Base-by-base conservation (phyloP, 1,140 invertebrate species). In the Scylla paramamosain region DNA sequence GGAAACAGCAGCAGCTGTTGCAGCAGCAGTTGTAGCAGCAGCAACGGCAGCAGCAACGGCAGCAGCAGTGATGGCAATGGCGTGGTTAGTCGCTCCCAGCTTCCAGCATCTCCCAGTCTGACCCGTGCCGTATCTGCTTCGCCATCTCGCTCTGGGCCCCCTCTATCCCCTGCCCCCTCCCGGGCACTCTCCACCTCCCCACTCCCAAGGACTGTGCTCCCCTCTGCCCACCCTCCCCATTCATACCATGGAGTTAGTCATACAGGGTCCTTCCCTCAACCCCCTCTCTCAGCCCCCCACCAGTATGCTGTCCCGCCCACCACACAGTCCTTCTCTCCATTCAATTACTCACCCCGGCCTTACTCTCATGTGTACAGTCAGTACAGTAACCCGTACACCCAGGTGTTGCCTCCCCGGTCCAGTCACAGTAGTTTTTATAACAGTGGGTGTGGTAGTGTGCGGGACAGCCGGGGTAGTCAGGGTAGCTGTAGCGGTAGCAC, bases 31-130 rank as follows among this genome's bases (percentile, higher is more conserved):
- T 90, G 94, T 91, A 92, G 90, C 93, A 91, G 87, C 88, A 94
- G 88, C 52, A 94, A 89, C 83, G 87, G 91, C 59, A 91, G 89
- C 20, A 91, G 87, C 91, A 95, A 82, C 94, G 91, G 83, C 94
- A 88, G 84, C 94, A 93, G 94, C 91, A 95, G 88, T 93, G 94
- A 92, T 91, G 93, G 93, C 93, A 94, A 84, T 89, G 93, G 94
- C 77, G 94, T 96, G 89, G 92, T 95, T 93, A 95, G 95, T 96
- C 96, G 92, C 77, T 91, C 95, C 46, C 93, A 89, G 95, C 96
- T 87, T 95, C 96, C 96, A 94, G 46, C 95, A 96, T 90, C 96
- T 96, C 67, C 96, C 96, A 94, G 90, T 95, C 87, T 96, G 96
- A 95, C 95, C 96, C 82, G 96, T 95, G 82, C 93, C 96, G 82